Conservation (phyloP, 2,113 vertebrate species). For the Pomatorhinus ruficollis region DNA sequence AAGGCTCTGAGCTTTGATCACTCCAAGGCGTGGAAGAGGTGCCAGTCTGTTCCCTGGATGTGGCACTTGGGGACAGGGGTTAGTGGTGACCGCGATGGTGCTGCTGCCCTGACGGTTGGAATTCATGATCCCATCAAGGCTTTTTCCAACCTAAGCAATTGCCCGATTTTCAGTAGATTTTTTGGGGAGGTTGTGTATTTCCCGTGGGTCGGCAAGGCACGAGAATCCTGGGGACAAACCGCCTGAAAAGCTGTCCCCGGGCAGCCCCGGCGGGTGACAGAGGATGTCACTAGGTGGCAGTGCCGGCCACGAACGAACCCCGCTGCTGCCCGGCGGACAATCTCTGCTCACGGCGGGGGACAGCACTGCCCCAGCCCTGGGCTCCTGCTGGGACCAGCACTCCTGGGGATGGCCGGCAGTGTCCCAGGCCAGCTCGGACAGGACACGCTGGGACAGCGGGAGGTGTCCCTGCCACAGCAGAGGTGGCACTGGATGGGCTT, state of each 20-base stretch:
- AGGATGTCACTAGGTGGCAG: neutral
- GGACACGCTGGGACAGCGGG: rapidly evolving
- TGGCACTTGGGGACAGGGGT: neutral
- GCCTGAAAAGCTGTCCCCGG: neutral
- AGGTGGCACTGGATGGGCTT: neutral
- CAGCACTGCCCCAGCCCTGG: rapidly evolving
- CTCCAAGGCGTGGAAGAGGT: rapidly evolving
- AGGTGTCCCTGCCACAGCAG: neutral
- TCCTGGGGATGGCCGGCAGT: neutral
- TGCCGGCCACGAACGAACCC: neutral
- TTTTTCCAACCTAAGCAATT: rapidly evolving
- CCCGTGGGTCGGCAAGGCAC: rapidly evolving
- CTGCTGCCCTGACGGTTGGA: neutral
- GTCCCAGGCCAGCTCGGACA: rapidly evolving
- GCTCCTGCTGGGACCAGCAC: rapidly evolving
- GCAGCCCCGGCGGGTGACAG: rapidly evolving
- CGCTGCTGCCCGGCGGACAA: neutral
- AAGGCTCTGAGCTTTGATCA: neutral
- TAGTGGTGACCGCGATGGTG: rapidly evolving
- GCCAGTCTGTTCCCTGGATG: neutral
- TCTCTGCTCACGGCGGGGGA: neutral
- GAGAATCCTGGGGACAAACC: rapidly evolving
- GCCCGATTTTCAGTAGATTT: rapidly evolving
- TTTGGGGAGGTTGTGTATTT: rapidly evolving
- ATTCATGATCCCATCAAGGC: rapidly evolving